Evolutionary conservation across 2,888 invertebrate species (phyloP), one percentile per base, ranked within the genome.

Genomic region (Mimachlamys varia): DNA sequence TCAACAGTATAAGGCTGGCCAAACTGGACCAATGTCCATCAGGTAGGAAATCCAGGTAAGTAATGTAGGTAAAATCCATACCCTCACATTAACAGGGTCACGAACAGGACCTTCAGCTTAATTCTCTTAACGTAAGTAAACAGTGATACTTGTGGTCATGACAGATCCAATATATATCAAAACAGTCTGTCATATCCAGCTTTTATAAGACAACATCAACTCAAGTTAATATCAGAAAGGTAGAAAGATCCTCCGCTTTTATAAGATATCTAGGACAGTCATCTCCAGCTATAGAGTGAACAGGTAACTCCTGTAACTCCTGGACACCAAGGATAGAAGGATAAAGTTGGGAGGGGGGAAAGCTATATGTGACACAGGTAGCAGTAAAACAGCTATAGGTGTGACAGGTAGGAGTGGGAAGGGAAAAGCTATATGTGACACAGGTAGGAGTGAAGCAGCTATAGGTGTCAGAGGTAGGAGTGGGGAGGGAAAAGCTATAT

Each of bases 11-110:
- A 58, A 58, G 22, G 0, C 58, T 58, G 58, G n/a, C 22, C 58
- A 58, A 58, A 58, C 22, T 58, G 58, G 58, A 58, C 58, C 58
- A 58, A 53, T 53, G 53, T 53, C 53, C 53, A 53, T 53, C 53
- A 53, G 58, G 19, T 13, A 10, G 15, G 53, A 19, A 53, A 58
- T 19, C 58, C 58, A 58, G 10, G 58, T 58, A 19, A 12, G 53
- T 53, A 58, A 55, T 19, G 58, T 58, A 58, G 58, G 58, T 58
- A 58, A 58, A 58, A 58, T 58, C 58, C 58, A 58, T 58, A 58
- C 58, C 22, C 19, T 58, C 3, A 58, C 58, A 58, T 58, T 58
- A 58, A 58, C 58, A 58, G 44, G n/a, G 58, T 58, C 10, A 58
- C 58, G n/a, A 58, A 58, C 58, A 58, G 22, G 22, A 22, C 58